Evolutionary conservation across 2,797 vertebrate species (phyloP), one percentile per base, ranked within the genome.

Genomic region (Champsocephalus esox): DNA sequence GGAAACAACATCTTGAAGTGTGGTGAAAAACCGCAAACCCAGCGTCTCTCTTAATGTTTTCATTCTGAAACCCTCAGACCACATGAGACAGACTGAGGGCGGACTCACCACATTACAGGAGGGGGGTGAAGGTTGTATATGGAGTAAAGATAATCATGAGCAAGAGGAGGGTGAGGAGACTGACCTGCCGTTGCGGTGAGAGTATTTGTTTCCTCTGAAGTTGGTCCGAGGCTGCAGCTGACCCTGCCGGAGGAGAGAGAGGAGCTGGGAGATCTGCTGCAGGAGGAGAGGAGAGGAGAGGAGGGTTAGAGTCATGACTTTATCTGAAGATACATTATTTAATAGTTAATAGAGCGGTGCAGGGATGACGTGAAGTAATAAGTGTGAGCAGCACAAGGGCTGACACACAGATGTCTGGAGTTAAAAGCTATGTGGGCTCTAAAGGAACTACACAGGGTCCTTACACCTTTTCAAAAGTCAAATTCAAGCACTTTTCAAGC

Each of bases 201-300:
- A 95, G 89, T 97, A 99, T 88, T 99, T 99, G 94, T 99, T 99
- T 76, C 98, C 98, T 50, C 96, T 94, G 94, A 99, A 98, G 93
- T 99, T 99, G 19, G 98, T 95, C 92, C 94, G 96, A 57, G 98
- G 97, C 89, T 99, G 97, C 90, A 98, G 96, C 92, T 98, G 96
- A 83, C 98, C 98, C 91, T 97, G 96, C 66, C 95, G 97, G 75
- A 99, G 95, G 82, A 99, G 94, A 59, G 98, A 96, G 87, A 99
- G 95, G 91, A 99, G 96, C 96, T 99, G 97, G 67, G 98, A 99
- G 90, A 99, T 97, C 95, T 99, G 97, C 98, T 99, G 94, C 86
- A 94, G 89, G 91, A 93, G 93, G 90, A 91, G 93, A 84, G 84
- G 88, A 84, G 87, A 9, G 12, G 11, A 9, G 41, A 14, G 8